phyloP scores from a whole-genome alignment of 1,140 invertebrate genomes.

The Oryzaephilus surinamensis region DNA sequence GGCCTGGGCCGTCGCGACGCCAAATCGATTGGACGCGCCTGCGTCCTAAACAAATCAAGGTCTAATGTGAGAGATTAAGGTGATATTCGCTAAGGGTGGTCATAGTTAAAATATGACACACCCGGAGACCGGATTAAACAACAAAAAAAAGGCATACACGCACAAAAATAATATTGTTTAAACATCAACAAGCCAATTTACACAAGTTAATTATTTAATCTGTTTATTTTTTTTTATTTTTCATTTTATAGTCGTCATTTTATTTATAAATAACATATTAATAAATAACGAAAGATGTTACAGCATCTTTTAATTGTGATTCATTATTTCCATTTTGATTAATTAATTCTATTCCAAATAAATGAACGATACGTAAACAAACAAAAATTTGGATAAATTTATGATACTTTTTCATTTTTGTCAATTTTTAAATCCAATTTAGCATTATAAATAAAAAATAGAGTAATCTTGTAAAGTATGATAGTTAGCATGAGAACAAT shows the following conservation, averaged over 20 bases:
- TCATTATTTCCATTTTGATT: too few species aligned
- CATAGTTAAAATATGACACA: slow-evolving; percentile 2
- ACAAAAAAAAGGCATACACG: background rate
- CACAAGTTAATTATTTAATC: background rate
- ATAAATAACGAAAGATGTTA: too few species aligned
- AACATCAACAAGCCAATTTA: background rate
- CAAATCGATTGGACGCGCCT: slow-evolving; percentile 26
- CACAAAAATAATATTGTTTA: background rate
- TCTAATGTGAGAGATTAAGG: slow-evolving; percentile 13
- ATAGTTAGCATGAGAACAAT: too few species aligned
- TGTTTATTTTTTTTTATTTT: slow-evolving; percentile 2
- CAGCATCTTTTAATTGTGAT: too few species aligned
- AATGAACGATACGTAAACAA: too few species aligned
- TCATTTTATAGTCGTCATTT: slow-evolving; percentile 1
- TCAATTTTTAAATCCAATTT: too few species aligned
- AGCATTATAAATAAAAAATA: too few species aligned
- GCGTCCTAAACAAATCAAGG: slow-evolving; percentile 17
- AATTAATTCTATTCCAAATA: too few species aligned
- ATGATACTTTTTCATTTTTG: too few species aligned
- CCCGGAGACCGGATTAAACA: background rate
- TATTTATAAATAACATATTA: background rate
- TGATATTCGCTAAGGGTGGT: slow-evolving; percentile 9
- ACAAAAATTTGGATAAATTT: too few species aligned
- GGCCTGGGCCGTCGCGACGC: slow-evolving; percentile 24
- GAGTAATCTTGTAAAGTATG: too few species aligned